Evolutionary conservation across 1,140 invertebrate genomes (phyloP).

Genomic region (Acromyrmex charruanus): DNA sequence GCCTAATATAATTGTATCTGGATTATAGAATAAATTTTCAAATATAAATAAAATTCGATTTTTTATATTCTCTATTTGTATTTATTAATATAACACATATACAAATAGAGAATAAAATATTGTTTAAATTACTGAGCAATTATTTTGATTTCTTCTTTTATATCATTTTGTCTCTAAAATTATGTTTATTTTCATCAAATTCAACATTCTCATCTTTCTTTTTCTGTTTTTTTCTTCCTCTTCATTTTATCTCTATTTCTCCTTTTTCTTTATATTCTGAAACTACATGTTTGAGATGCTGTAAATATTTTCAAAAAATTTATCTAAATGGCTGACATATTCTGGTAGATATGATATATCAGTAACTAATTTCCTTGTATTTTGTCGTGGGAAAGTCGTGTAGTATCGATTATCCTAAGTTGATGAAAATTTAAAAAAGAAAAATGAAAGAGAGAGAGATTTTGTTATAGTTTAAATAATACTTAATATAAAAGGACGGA

Average conservation of each 20-base stretch:
- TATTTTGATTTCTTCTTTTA: neutral
- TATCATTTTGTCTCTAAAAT: neutral
- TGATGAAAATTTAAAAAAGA: too few relatives aligned
- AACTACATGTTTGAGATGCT: neutral
- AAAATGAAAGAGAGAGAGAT: too few relatives aligned
- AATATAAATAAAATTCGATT: neutral
- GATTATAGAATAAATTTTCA: neutral
- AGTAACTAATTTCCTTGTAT: neutral
- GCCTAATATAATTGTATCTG: neutral
- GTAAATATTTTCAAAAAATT: neutral
- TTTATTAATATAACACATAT: neutral
- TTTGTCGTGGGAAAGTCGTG: neutral
- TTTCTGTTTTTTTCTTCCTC: too few relatives aligned
- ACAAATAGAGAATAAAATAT: neutral
- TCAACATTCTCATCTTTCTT: too few relatives aligned
- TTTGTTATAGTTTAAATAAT: too few relatives aligned
- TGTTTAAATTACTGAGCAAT: constrained; percentile 9
- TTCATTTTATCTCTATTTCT: neutral
- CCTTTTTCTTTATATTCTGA: neutral
- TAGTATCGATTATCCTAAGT: too few relatives aligned
- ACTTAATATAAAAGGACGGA: too few relatives aligned
- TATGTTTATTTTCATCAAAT: neutral
- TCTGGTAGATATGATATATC: neutral
- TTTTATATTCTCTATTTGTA: neutral
- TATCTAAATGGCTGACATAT: neutral